phyloP scores from a whole-genome alignment of 35 echinoderm and acorn worm genomes.

The Stichopus chloronotus region DNA sequence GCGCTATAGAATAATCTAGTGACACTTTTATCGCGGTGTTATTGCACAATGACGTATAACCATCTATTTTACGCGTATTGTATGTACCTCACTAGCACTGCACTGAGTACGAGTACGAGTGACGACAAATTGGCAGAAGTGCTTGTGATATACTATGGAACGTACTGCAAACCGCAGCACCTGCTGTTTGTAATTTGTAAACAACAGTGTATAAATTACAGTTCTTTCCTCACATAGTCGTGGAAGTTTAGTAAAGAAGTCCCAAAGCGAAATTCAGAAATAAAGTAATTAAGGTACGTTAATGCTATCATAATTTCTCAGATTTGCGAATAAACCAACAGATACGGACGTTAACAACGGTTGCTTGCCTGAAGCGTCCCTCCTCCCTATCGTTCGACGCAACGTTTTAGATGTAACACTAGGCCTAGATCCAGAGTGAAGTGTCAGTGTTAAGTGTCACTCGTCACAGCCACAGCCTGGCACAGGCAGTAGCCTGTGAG shows the following conservation, averaged over 20 bases:
- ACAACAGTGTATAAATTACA: not conserved
- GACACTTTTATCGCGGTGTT: no score
- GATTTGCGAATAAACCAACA: not conserved
- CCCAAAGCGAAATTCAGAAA: not conserved
- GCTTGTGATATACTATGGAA: no score
- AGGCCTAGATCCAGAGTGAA: not conserved
- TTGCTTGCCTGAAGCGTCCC: not conserved
- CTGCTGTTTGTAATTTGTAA: slow-evolving; percentile 5
- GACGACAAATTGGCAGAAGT: no score
- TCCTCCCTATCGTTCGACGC: not conserved
- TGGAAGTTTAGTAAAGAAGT: not conserved
- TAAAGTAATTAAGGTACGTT: not conserved
- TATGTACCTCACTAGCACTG: no score
- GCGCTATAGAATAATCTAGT: no score
- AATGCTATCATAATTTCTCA: not conserved
- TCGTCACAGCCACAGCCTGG: no score
- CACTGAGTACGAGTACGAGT: no score
- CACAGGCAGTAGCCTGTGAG: no score
- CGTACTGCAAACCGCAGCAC: not conserved
- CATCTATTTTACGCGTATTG: no score
- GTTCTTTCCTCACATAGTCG: not conserved
- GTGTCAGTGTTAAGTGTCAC: no score
- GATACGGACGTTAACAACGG: not conserved
- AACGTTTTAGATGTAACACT: not conserved
- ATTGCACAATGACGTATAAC: no score